Conservation (phyloP, 2,797 vertebrate genomes). For the Hozukius guyotensis region DNA sequence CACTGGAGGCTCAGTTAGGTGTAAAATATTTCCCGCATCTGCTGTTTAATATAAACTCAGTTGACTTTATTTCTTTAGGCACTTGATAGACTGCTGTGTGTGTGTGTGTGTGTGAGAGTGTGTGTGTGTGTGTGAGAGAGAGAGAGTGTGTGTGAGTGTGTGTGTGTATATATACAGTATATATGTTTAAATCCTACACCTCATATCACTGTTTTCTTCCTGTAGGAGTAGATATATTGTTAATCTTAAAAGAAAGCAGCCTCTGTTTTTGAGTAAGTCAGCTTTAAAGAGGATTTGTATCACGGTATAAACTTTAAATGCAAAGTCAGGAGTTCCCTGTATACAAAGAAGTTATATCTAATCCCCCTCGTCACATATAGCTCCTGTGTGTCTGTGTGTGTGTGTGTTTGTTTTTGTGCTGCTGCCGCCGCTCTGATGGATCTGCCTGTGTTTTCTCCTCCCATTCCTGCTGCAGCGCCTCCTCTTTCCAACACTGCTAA, state of each 20-base stretch:
- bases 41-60: constrained; percentile 47
- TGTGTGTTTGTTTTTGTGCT: constrained; percentile 19
- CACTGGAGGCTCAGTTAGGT: constrained; percentile 67
- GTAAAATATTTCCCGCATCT: constrained; percentile 65
- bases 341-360: constrained; percentile 14
- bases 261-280: constrained; percentile 30
- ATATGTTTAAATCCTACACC: constrained; percentile 22
- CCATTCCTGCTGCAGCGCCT: constrained; percentile 53
- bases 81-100: constrained; percentile 16
- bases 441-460: constrained; percentile 58
- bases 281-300: constrained; percentile 42
- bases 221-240: constrained; percentile 11
- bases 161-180: not conserved
- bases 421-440: constrained; percentile 52
- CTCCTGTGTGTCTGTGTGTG: constrained; percentile 12
- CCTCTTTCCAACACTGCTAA: constrained; percentile 77
- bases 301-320: constrained; percentile 36
- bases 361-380: constrained; percentile 22
- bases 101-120: not conserved
- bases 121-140: not conserved
- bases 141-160: not conserved
- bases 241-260: constrained; percentile 27
- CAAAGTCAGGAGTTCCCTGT: constrained; percentile 43
- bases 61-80: constrained; percentile 36
- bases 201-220: constrained; percentile 8